Base-by-base conservation (phyloP, 2,888 invertebrate genomes). In the Ochropacha duplaris region DNA sequence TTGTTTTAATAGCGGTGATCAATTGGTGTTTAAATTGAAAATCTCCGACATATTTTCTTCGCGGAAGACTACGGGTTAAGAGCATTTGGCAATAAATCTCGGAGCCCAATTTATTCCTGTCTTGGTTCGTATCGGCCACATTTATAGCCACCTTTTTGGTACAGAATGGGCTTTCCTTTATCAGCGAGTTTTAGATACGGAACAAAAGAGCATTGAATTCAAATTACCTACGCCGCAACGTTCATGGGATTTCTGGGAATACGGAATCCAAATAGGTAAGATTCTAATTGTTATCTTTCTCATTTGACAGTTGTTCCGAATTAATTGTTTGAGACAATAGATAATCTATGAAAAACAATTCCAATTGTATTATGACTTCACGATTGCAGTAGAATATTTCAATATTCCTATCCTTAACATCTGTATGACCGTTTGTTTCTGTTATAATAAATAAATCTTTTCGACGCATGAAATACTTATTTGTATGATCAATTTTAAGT, bases 51-150 rank as follows among this genome's bases (percentile, higher is more conserved):
- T 79, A 76, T 78, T 74, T 74, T 68, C 69, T 61, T 69, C 65
- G 69, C 73, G 72, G 74, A 78, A 81, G 75, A 78, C 77, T 80
- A 79, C 77, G 85, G 83, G 87, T 87, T 90, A 88, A 91, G 84
- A 91, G 91, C 90, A 86, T 90, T 91, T 78, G 86, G 87, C 81
- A 82, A 92, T 92, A 91, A 92, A 92, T 92, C 88, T 76, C 80
- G 74, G 74, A 77, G 80, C 75, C 84, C 87, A 88, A 90, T 90
- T 88, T 88, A 89, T 87, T 85, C 82, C 82, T 85, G 86, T 85
- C 86, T 82, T 78, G 79, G 75, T 80, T 84, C 81, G 81, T 85
- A 84, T 85, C 78, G 83, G 80, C 78, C 77, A 78, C 83, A 76
- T 84, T 87, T 86, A 84, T 81, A 76, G 77, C 72, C 73, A 81